Conservation (phyloP, 2,797 vertebrate species). For the Liasis olivaceus region DNA sequence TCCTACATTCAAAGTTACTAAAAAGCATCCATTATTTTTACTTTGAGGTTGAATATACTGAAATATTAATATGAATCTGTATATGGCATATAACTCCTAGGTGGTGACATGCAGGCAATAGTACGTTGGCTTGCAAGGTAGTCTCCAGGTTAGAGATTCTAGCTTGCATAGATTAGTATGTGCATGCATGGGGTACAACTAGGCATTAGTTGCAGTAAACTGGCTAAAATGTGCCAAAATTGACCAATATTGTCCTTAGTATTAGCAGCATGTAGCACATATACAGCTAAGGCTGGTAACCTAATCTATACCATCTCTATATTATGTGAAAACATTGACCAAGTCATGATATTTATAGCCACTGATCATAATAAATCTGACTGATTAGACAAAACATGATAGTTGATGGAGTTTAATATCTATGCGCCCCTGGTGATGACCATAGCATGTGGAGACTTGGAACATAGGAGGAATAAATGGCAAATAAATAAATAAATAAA, state of each 20-base stretch:
- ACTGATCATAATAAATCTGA: too few relatives aligned
- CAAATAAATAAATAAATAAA: too few relatives aligned
- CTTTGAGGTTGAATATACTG: too few relatives aligned
- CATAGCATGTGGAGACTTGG: not conserved
- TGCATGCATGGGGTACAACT: not conserved
- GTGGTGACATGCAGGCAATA: too few relatives aligned
- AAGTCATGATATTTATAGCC: too few relatives aligned
- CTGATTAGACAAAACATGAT: not conserved
- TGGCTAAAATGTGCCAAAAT: not conserved
- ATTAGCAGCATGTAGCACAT: not conserved
- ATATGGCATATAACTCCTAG: too few relatives aligned
- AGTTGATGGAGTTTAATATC: not conserved
- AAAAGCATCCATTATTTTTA: too few relatives aligned
- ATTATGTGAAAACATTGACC: not conserved
- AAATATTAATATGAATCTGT: too few relatives aligned
- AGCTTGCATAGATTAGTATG: not conserved
- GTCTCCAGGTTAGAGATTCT: too few relatives aligned
- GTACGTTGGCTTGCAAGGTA: too few relatives aligned
- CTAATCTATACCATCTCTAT: not conserved
- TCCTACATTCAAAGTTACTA: too few relatives aligned
- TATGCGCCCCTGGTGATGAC: not conserved
- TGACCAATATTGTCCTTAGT: not conserved
- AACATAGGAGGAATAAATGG: not conserved
- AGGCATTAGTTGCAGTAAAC: not conserved
- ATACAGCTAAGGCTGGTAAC: not conserved